Percentiles rank a stretch among this genome's conserved stretches.
These are phyloP conservation scores for Chionomys nivalis DNA, from an alignment of 2,113 vertebrate genomes.

Conservation along the genomic window DNA sequence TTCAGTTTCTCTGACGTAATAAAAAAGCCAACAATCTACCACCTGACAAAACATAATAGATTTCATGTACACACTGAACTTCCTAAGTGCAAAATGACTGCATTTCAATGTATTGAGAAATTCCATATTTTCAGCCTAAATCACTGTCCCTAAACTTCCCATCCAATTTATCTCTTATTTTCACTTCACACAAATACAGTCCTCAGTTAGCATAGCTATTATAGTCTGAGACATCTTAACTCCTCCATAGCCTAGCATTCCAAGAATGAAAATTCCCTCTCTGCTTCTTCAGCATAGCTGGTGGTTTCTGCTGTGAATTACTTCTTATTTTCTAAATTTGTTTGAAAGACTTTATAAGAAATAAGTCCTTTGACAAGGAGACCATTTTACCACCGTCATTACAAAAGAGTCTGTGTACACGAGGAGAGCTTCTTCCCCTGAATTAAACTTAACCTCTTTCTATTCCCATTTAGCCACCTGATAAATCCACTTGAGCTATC, in stretches of 20 bases:
- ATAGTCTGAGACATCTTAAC: background rate
- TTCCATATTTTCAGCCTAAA: constrained; percentile 33
- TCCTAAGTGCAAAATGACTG: constrained; percentile 11
- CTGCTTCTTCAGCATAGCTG: constrained; percentile 28
- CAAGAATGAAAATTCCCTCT: background rate
- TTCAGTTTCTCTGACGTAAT: background rate
- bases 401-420: constrained; percentile 79
- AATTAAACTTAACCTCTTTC: constrained; percentile 72
- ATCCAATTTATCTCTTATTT: background rate
- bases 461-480: constrained; percentile 72
- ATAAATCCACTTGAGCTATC: constrained; percentile 77
- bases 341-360: background rate
- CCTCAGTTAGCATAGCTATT: background rate
- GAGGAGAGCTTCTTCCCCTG: constrained; percentile 53
- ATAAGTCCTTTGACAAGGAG: constrained; percentile 55
- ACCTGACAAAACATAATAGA: background rate
- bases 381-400: constrained; percentile 59
- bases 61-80: background rate
- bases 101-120: constrained; percentile 21
- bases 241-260: background rate
- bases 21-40: background rate
- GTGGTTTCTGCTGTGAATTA: constrained; percentile 45
- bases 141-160: constrained; percentile 34
- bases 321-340: constrained; percentile 49
- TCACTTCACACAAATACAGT: background rate